Evolutionary conservation across 2,113 vertebrate genomes (phyloP), one percentile per base, ranked within the genome.

Genomic region (Scatophagus argus): DNA sequence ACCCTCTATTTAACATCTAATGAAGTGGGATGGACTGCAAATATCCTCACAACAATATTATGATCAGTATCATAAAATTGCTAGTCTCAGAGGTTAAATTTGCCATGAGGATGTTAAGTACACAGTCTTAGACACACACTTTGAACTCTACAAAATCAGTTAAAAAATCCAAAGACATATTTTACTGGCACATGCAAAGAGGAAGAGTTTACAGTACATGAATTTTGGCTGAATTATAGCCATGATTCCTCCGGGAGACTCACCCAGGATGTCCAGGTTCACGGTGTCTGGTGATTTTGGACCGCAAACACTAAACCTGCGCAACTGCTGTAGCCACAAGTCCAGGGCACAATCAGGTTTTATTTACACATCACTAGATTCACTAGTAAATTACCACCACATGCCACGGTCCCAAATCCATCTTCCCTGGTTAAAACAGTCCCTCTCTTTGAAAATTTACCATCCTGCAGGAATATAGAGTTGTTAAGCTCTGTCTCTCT

Each of bases 161-260:
- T 46, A 31, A 66, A 21, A 31, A 68, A 68, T 34, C 41, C 14
- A 39, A 41, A 49, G 41, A 17, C 64, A 58, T 58, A 63, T 51
- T 69, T 74, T 58, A 13, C 69, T 79, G 16, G 74, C 31, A 29
- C 23, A 39, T 34, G 23, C 8, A 61, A 77, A 43, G 44, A 55
- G 29, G 58, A 58, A 36, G 16, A 49, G 23, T 64, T 68, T 58
- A 59, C 51, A 65, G 44, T 60, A 43, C 19, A 51, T 56, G 65
- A 76, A 72, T 81, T 71, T 52, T 61, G 77, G 47, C 44, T 66
- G 71, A 80, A 31, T 62, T 54, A 43, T 21, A 31, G 32, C 54
- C n/a, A 12, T 41, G 34, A 54, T 59, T 79, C 64, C 25, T 74
- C 11, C 34, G 64, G 51, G 52, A 79, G 36, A 64, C 16, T 41